Evolutionary conservation across 2,888 invertebrate species (phyloP).

Genomic region (Lutraria lutraria): DNA sequence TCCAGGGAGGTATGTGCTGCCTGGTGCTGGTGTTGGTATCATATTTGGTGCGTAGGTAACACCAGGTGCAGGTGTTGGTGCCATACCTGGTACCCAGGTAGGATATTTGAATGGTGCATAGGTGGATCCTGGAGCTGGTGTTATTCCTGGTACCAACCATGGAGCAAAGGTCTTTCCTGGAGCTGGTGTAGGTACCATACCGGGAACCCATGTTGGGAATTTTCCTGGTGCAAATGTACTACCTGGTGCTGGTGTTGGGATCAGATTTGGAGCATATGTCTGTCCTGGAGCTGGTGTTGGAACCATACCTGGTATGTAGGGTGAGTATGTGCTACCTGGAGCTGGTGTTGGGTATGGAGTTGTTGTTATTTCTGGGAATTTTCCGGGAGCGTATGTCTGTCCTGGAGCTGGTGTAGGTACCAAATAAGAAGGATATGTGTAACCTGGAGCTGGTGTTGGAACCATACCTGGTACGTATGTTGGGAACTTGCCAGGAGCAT

Average conservation of each 20-base stretch:
- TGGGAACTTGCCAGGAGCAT: conserved; percentile 67
- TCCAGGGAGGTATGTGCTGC: conserved; percentile 55
- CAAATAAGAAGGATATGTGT: conserved; percentile 64
- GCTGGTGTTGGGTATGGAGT: conserved; percentile 63
- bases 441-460: conserved; percentile 68
- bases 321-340: conserved; percentile 61
- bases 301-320: conserved; percentile 67
- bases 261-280: conserved; percentile 66
- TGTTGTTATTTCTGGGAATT: conserved; percentile 61
- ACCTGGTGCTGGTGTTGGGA: conserved; percentile 72
- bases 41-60: conserved; percentile 55
- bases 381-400: conserved; percentile 65
- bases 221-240: conserved; percentile 68
- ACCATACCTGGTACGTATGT: conserved; percentile 61
- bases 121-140: conserved; percentile 70
- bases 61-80: conserved; percentile 67
- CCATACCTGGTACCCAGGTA: conserved; percentile 70
- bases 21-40: conserved; percentile 61
- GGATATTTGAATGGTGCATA: conserved; percentile 68
- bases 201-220: conserved; percentile 71
- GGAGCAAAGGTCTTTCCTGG: conserved; percentile 68
- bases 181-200: conserved; percentile 70
- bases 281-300: conserved; percentile 68
- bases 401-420: conserved; percentile 66
- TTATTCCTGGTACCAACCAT: conserved; percentile 65